Conservation (phyloP, 2,888 invertebrate species). For the Tubulanus polymorphus region DNA sequence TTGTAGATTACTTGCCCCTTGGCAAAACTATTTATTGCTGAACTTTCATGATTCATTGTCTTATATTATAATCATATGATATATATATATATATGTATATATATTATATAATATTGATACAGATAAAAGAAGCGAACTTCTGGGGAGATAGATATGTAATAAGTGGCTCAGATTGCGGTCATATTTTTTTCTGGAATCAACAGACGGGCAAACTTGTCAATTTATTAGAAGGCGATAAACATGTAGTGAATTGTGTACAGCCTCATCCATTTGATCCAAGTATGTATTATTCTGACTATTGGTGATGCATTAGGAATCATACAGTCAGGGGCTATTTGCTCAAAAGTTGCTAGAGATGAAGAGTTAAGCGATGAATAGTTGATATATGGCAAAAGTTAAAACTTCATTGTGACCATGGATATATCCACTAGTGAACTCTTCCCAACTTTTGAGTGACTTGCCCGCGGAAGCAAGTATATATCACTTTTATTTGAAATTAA, state of each 20-base stretch:
- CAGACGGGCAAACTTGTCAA: slow-evolving; percentile 68
- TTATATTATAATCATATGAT: background rate
- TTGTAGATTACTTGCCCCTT: background rate
- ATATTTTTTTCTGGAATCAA: slow-evolving; percentile 78
- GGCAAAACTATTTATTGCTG: background rate
- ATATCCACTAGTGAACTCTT: no score
- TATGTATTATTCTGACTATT: slow-evolving; percentile 19
- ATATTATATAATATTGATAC: slow-evolving; percentile 27
- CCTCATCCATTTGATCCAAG: slow-evolving; percentile 69
- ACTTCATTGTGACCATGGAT: no score
- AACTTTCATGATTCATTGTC: background rate
- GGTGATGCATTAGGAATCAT: no score
- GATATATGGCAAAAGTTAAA: no score
- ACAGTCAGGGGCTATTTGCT: no score
- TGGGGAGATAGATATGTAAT: slow-evolving; percentile 78
- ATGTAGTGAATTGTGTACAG: slow-evolving; percentile 77
- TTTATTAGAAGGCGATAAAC: slow-evolving; percentile 74
- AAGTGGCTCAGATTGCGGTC: slow-evolving; percentile 86
- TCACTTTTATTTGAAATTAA: no score
- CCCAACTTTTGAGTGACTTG: no score
- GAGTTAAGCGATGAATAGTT: no score
- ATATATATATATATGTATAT: background rate
- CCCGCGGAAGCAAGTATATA: no score
- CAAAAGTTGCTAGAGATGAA: no score
- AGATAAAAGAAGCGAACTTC: slow-evolving; percentile 82